Evolutionary conservation across 2,113 vertebrate genomes (phyloP).

Genomic region (Melanerpes formicivorus): DNA sequence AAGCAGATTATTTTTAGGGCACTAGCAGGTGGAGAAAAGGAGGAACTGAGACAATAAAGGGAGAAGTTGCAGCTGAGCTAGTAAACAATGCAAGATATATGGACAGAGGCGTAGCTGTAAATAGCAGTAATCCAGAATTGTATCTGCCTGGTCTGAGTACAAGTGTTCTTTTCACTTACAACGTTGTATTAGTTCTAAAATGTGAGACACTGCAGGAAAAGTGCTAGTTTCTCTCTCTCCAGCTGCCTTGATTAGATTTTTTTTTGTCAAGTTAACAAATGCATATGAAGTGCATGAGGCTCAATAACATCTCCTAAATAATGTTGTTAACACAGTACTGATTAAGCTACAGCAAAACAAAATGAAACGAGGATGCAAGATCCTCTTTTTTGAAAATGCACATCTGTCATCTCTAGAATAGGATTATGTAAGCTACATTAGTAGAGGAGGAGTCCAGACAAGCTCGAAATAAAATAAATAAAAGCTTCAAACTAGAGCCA

Average conservation of each 20-base stretch:
- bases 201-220: neutral
- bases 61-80: conserved; percentile 31
- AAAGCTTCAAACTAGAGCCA: neutral
- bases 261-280: conserved; percentile 38
- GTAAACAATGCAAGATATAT: neutral
- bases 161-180: neutral
- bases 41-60: conserved; percentile 40
- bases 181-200: neutral
- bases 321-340: conserved; percentile 43
- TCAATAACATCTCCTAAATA: conserved; percentile 32
- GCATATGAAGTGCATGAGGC: neutral
- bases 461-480: conserved; percentile 43
- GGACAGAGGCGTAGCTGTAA: neutral
- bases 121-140: neutral
- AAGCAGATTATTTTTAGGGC: neutral
- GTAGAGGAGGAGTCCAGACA: neutral
- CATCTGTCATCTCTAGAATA: conserved; percentile 51
- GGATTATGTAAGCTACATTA: conserved; percentile 23
- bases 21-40: conserved; percentile 17
- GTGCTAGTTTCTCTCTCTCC: neutral
- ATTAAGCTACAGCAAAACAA: conserved; percentile 46
- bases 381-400: conserved; percentile 47
- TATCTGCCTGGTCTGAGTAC: neutral
- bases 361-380: neutral
- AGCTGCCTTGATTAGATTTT: conserved; percentile 9